Evolutionary conservation across 2,888 invertebrate species (phyloP), one percentile per base, ranked within the genome.

Genomic region (Dryococelus australis): DNA sequence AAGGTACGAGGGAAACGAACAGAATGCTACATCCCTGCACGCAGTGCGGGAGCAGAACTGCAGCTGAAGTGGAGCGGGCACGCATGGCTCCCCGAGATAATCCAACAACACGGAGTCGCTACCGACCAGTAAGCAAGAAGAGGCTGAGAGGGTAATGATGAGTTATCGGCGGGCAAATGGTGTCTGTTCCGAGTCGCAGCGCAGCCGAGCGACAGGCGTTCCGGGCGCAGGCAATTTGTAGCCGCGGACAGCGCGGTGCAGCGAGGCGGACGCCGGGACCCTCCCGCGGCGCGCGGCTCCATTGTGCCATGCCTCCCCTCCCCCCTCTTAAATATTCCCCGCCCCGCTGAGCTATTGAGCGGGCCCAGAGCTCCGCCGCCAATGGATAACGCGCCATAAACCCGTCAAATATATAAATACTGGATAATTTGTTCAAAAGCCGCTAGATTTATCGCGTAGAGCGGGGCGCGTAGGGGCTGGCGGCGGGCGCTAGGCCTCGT

Each of bases 361-460:
- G 65, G 13, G 65, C 65, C n/a, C 65, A 10, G 65, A 16, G 12
- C 65, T 65, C 8, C 65, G 24, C 65, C 65, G 65, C 65, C 65
- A 65, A 65, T 65, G 65, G 65, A 65, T 65, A 65, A 65, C 65
- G 65, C 65, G 65, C 65, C 65, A n/a, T 65, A 65, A 65, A 65
- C 20, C 65, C 65, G 65, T 65, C 65, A 65, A 65, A 65, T 65
- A 65, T 65, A 65, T 65, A 65, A 65, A 65, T 65, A 65, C 65
- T 65, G 65, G 65, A 65, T 65, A 65, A 65, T 65, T 65, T 65
- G 65, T 65, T 65, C 65, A 65, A 65, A 65, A 65, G 65, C 65
- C 4, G 20, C 24, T 8, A 65, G 65, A 65, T 65, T 65, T 65
- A 65, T 65, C 65, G 65, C 8, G 65, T 0, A 6, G 65, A 65